These are phyloP conservation scores for Lithophane socia DNA, from an alignment of 2,888 invertebrate species.

Conservation along the genomic window DNA sequence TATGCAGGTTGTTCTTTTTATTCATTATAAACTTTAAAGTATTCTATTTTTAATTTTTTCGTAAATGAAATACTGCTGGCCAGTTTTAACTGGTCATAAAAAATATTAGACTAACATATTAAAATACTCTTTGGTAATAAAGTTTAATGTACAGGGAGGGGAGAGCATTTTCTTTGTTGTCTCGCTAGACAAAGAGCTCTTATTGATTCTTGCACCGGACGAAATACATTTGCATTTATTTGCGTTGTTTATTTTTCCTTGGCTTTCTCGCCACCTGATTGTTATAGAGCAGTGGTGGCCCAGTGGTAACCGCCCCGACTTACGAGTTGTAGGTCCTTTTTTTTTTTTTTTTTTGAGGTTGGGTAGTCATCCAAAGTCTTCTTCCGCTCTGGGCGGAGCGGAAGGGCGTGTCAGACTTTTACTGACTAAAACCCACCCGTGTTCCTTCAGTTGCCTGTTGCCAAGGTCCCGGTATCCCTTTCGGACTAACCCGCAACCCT, in stretches of 20 bases:
- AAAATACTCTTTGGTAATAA: conserved; percentile 29
- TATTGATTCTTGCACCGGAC: conserved; percentile 52
- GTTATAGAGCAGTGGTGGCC: neutral
- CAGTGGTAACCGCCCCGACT: too few relatives aligned
- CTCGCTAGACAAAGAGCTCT: conserved; percentile 47
- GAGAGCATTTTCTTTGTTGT: conserved; percentile 54
- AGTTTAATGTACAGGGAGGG: conserved; percentile 6
- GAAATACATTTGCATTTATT: conserved; percentile 51
- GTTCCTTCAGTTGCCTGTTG: too few relatives aligned
- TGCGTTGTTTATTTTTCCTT: conserved; percentile 4
- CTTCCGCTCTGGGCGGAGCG: too few relatives aligned
- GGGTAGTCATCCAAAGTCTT: too few relatives aligned
- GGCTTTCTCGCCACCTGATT: neutral
- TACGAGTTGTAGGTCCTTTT: too few relatives aligned
- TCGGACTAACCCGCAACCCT: too few relatives aligned
- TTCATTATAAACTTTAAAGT: neutral
- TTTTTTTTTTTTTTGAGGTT: too few relatives aligned
- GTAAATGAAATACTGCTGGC: conserved; percentile 3
- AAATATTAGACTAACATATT: conserved; percentile 17
- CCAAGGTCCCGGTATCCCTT: too few relatives aligned
- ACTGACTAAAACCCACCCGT: too few relatives aligned
- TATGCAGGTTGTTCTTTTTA: neutral
- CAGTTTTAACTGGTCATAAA: conserved; percentile 20
- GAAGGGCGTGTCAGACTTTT: too few relatives aligned
- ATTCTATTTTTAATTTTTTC: conserved; percentile 13